Percentiles rank a stretch among this genome's conserved stretches.
Conservation (phyloP, 2,113 vertebrate genomes). For the Aegypius monachus region DNA sequence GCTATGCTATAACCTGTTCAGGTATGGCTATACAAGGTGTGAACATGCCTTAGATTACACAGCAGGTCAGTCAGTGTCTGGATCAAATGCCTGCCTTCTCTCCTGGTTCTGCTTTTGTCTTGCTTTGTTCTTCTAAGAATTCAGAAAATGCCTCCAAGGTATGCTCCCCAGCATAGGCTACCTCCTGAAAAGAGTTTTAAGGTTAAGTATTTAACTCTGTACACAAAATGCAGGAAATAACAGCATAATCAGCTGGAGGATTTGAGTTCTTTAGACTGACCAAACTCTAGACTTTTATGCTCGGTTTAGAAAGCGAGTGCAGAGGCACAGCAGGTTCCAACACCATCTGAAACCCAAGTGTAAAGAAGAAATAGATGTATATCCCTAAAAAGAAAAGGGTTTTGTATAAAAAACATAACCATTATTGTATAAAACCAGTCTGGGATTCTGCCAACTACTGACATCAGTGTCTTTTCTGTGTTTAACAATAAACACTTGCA, state of each 20-base stretch:
- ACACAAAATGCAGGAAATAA: not conserved
- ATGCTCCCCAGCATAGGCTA: slow-evolving; percentile 57
- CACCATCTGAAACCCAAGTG: not conserved
- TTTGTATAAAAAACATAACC: not conserved
- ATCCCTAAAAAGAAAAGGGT: not conserved
- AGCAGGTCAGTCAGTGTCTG: not conserved
- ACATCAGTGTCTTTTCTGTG: not conserved
- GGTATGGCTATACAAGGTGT: not conserved
- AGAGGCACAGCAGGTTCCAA: not conserved
- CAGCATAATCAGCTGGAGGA: not conserved
- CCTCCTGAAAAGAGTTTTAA: slow-evolving; percentile 41
- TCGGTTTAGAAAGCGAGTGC: not conserved
- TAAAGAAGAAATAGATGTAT: not conserved
- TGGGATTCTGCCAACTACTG: not conserved
- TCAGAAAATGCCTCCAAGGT: slow-evolving; percentile 67
- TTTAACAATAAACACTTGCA: not conserved
- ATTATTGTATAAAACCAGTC: not conserved
- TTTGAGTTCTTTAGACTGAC: not conserved
- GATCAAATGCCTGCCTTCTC: slow-evolving; percentile 34
- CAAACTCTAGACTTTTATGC: not conserved
- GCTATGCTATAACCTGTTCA: not conserved
- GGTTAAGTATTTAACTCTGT: not conserved
- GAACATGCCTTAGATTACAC: not conserved
- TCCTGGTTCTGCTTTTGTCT: not conserved
- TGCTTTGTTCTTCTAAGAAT: slow-evolving; percentile 70